Base-by-base conservation (phyloP, 2,797 vertebrate genomes). In the Anolis apletophallus region DNA sequence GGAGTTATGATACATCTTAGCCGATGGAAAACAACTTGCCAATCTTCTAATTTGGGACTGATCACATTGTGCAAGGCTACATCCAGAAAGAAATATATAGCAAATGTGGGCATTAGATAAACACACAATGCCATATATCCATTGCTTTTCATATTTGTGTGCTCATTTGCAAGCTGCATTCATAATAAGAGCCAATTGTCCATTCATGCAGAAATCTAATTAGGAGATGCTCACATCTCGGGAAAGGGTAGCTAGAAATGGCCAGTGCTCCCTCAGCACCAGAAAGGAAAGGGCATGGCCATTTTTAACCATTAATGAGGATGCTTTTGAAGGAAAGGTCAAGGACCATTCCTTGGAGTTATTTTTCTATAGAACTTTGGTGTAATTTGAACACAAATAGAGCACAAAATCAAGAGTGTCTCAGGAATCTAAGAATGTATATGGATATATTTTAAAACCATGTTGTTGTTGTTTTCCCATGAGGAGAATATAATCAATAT, bases 1-100 rank as follows among this genome's bases (percentile, higher is more conserved):
- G 89, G 87, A 34, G 59, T 29, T 85, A 17, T 81, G 86, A 90
- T 81, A 91, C 85, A 50, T 85, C 91, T 90, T 83, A 81, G 46
- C 50, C 36, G 4, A 74, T 90, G 14, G 69, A 75, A 91, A 91
- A 55, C 74, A 1, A 82, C 89, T 75, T 88, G 83, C 77, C 57
- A 71, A 61, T 79, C 23, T 17, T 90, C 75, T 88, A 91, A 91
- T 54, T 1, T 4, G 12, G 77, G 75, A 71, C 21, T 55, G 29
- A 80, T 82, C 57, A 88, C 73, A 83, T 81, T 85, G 71, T 85
- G 75, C 81, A 93, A 85, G 72, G 11, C 59, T 88, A 23, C 34
- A 32, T 21, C 80, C 69, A 72, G 23, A 83, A 81, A 75, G 83
- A 89, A 69, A 87, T 78, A 76, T 67, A 57, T 68, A 87, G 46